These are phyloP conservation scores for Archocentrus centrarchus DNA, from an alignment of 2,113 vertebrate genomes.

Conservation along the genomic window DNA sequence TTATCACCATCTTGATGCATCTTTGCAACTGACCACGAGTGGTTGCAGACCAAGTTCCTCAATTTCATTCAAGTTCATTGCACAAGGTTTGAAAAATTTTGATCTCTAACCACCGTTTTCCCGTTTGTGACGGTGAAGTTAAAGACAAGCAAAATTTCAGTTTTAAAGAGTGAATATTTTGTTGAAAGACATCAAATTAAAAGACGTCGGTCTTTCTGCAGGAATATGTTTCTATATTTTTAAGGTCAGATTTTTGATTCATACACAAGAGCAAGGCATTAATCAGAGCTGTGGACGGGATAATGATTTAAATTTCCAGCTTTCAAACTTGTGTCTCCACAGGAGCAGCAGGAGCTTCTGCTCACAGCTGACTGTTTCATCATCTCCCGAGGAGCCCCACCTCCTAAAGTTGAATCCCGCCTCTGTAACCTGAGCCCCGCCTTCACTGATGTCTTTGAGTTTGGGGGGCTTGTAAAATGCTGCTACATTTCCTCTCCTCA, in stretches of 20 bases:
- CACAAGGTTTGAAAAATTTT: background rate
- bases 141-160: background rate
- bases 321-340: background rate
- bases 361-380: background rate
- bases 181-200: background rate
- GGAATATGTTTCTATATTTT: background rate
- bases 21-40: background rate
- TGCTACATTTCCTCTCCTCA: slow-evolving; percentile 19
- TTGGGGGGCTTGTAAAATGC: slow-evolving; percentile 9
- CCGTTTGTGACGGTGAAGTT: background rate
- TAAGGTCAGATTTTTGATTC: background rate
- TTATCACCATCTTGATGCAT: background rate
- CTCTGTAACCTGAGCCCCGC: slow-evolving; percentile 12
- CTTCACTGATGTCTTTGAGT: background rate
- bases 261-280: background rate
- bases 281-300: background rate
- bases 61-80: background rate
- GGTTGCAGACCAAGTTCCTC: background rate
- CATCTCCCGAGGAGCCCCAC: background rate
- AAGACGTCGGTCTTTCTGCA: background rate
- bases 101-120: background rate
- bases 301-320: background rate
- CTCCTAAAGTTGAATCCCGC: background rate
- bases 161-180: background rate
- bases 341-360: background rate